Evolutionary conservation across 2,888 invertebrate species (phyloP).

Genomic region (Gandaritis pyraliata): DNA sequence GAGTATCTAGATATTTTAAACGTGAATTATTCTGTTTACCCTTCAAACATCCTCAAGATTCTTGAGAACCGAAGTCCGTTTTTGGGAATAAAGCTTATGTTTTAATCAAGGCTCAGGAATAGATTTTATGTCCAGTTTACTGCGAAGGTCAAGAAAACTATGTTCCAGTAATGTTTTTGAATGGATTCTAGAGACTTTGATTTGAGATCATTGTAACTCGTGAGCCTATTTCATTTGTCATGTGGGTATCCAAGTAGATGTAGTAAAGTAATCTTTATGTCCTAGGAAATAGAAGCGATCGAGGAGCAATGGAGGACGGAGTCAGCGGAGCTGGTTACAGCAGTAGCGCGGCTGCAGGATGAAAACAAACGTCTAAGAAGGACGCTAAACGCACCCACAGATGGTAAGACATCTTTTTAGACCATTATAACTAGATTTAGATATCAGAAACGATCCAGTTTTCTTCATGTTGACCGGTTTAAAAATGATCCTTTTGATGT

Average conservation of each 20-base stretch:
- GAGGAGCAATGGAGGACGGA: constrained; percentile 98
- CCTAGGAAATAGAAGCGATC: constrained; percentile 96
- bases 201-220: too few relatives aligned
- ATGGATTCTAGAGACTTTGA: too few relatives aligned
- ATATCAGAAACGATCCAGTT: neutral
- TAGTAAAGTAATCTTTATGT: constrained; percentile 35
- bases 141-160: too few relatives aligned
- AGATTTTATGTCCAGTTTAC: too few relatives aligned
- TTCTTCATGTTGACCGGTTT: neutral
- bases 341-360: constrained; percentile 94
- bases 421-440: neutral
- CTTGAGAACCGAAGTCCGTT: too few relatives aligned
- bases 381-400: constrained; percentile 75
- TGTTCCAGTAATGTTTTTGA: too few relatives aligned
- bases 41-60: too few relatives aligned
- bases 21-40: too few relatives aligned
- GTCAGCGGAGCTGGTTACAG: constrained; percentile 93
- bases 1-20: too few relatives aligned
- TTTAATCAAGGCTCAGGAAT: too few relatives aligned
- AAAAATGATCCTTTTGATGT: too few relatives aligned
- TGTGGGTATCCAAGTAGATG: neutral
- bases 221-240: neutral
- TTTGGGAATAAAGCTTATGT: too few relatives aligned
- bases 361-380: constrained; percentile 93
- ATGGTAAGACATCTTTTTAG: constrained; percentile 58